Evolutionary conservation across 2,113 vertebrate species (phyloP).

Genomic region (Chloroceryle aenea): DNA sequence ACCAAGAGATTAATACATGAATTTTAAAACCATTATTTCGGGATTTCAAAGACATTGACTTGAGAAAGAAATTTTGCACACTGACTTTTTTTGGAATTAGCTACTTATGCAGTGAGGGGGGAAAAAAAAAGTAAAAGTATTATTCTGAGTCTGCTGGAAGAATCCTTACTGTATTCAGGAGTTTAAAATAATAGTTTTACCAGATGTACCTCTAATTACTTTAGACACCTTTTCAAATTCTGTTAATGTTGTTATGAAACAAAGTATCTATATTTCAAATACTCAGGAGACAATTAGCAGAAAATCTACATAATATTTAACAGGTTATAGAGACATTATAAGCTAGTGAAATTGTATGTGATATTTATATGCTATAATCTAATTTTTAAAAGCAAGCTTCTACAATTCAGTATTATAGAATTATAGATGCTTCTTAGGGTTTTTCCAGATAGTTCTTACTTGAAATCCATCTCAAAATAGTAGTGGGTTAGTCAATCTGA

Average conservation of each 20-base stretch:
- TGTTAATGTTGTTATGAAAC: not conserved
- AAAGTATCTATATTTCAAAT: not conserved
- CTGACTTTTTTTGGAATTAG: not conserved
- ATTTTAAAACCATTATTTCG: not conserved
- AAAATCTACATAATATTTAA: not conserved
- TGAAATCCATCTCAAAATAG: not conserved
- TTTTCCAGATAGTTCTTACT: not conserved
- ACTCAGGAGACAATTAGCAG: not conserved
- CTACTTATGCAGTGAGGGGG: not conserved
- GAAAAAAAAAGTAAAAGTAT: not conserved
- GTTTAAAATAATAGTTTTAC: not conserved
- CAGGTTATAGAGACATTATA: not conserved
- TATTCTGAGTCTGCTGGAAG: not conserved
- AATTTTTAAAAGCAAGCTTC: not conserved
- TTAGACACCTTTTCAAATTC: not conserved
- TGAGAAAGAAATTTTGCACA: not conserved
- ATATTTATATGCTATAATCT: not conserved
- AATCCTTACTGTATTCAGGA: not conserved
- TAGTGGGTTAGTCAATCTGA: not conserved
- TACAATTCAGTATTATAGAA: not conserved
- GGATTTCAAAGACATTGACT: not conserved
- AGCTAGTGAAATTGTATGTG: not conserved
- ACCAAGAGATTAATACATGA: not conserved
- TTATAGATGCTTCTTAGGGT: not conserved
- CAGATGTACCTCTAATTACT: constrained; percentile 2